Evolutionary conservation across 2,888 invertebrate genomes (phyloP).

Genomic region (Neria commutata): DNA sequence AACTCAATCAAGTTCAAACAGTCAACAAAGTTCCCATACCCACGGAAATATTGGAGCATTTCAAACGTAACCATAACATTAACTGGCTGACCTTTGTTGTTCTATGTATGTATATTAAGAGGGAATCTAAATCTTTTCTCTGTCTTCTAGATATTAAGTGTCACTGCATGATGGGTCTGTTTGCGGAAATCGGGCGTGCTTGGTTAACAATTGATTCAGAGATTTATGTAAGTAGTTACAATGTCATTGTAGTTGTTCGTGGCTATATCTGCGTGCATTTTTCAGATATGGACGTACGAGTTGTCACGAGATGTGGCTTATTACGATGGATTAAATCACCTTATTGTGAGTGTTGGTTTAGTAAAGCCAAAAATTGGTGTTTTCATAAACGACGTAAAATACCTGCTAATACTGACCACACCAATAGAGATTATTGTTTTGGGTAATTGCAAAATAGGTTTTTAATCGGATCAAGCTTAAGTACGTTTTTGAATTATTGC

Average conservation of each 20-base stretch:
- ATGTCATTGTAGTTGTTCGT: background rate
- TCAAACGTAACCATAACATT: constrained; percentile 92
- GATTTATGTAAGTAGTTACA: constrained; percentile 74
- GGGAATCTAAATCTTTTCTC: background rate
- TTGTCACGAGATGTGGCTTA: constrained; percentile 94
- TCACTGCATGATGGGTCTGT: constrained; percentile 95
- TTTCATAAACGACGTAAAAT: constrained; percentile 88
- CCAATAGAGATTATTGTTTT: constrained; percentile 83
- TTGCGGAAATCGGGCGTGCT: constrained; percentile 93
- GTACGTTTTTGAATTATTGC: background rate
- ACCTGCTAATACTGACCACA: constrained; percentile 91
- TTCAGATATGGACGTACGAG: constrained; percentile 86
- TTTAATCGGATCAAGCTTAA: background rate
- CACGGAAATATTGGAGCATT: constrained; percentile 92
- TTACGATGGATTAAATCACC: constrained; percentile 93
- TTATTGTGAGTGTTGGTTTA: constrained; percentile 91
- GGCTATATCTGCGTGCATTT: background rate
- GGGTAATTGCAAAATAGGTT: constrained; percentile 34
- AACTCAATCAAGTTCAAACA: constrained; percentile 79
- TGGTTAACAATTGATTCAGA: constrained; percentile 98
- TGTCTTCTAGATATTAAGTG: constrained; percentile 83
- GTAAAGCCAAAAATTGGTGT: constrained; percentile 87
- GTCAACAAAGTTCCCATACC: constrained; percentile 88
- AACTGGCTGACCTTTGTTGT: background rate
- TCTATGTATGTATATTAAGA: background rate